Percentiles rank a stretch among this genome's conserved stretches.
Conservation (phyloP, 2,797 vertebrate genomes). For the Dicrostonyx torquatus region DNA sequence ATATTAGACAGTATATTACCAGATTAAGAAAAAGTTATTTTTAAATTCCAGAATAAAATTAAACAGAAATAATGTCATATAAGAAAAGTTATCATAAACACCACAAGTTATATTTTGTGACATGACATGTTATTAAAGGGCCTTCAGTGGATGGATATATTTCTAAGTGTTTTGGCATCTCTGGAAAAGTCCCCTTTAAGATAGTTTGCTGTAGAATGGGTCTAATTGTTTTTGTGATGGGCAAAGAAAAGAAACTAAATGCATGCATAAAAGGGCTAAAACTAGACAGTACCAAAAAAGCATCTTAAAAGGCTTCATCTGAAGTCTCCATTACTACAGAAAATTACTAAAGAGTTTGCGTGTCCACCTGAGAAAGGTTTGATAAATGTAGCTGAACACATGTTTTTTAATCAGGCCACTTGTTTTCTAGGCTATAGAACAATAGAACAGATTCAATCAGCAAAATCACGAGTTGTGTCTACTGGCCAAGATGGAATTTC, state of each 20-base stretch:
- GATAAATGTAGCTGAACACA: constrained; percentile 51
- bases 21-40: constrained; percentile 13
- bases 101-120: constrained; percentile 54
- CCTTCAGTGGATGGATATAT: neutral
- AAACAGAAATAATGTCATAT: neutral
- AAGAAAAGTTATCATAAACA: neutral
- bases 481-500: constrained; percentile 45
- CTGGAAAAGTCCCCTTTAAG: neutral
- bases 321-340: constrained; percentile 63
- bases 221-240: constrained; percentile 5
- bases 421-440: constrained; percentile 50
- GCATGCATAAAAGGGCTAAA: constrained; percentile 26
- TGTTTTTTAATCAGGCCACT: constrained; percentile 49
- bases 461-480: constrained; percentile 52
- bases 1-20: constrained; percentile 20
- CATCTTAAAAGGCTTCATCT: constrained; percentile 64
- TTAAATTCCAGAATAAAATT: constrained; percentile 50
- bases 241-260: constrained; percentile 57
- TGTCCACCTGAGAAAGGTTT: constrained; percentile 71
- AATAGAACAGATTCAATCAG: constrained; percentile 46
- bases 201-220: neutral
- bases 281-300: constrained; percentile 29
- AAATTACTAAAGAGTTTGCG: constrained; percentile 48
- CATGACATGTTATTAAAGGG: constrained; percentile 19
- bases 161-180: constrained; percentile 46